Base-by-base conservation (phyloP, 1,140 invertebrate species). In the Aleiodes sp. region DNA sequence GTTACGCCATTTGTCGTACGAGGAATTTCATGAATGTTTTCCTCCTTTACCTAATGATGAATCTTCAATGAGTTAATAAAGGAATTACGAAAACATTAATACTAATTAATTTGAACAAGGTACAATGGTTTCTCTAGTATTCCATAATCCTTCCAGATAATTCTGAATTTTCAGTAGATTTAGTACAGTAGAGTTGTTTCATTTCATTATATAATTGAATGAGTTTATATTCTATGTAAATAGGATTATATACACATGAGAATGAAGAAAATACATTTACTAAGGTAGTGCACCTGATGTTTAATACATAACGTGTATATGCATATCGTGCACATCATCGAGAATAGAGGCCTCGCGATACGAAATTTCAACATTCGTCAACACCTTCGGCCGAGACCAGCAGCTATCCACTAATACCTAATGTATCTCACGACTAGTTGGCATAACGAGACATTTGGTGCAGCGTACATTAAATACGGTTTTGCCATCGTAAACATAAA, bases 321-420 rank as follows among this genome's bases (percentile, higher is more conserved):
- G n/a, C n/a, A n/a, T n/a, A n/a, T n/a, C 21, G 46, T 21, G 7
- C 46, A 52, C 16, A 24, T 9, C 16, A 9, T 4, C 21, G 19
- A 52, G 26, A 52, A 46, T 46, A 24, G 7, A 52, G 19, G 19
- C 43, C 46, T 21, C 21, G 26, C n/a, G n/a, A n/a, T n/a, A n/a
- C n/a, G n/a, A n/a, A n/a, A n/a, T n/a, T 60, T 73, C 67, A 62
- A 72, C 75, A 78, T 78, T 75, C 76, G 74, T 78, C 70, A 72
- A 76, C 68, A 78, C 65, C 75, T 75, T 64, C 41, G 14, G 41
- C 56, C 41, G 56, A 12, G 7, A 60, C 52, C 21, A 16, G 66
- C 29, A 52, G 35, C 46, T 43, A 59, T 56, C 14, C 41, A 41
- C 57, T 73, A 70, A 72, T 63, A 65, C 61, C 56, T 72, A 73